Conservation (phyloP, 2,113 vertebrate genomes). For the Bungarus multicinctus region DNA sequence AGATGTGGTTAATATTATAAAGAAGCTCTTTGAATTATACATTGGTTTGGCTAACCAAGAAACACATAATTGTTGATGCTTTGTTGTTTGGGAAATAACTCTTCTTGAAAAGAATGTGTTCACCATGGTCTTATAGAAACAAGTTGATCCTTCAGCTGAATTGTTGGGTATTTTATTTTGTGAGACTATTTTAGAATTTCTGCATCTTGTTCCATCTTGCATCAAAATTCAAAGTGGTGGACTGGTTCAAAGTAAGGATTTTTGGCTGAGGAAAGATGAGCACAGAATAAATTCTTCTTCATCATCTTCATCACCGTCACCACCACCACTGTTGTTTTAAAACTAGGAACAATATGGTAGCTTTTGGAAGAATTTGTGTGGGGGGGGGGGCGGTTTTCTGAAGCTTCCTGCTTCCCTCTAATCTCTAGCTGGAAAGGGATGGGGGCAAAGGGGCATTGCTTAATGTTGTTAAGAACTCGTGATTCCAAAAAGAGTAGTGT, state of each 20-base stretch:
- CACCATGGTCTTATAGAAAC: background rate
- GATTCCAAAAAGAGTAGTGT: conserved; percentile 64
- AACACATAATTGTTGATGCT: background rate
- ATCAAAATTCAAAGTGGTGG: background rate
- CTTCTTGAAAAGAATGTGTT: background rate
- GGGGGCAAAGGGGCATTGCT: conserved; percentile 36
- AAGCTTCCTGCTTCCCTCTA: conserved; percentile 46
- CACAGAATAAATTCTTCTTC: background rate
- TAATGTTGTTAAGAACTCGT: conserved; percentile 59
- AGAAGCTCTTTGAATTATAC: background rate
- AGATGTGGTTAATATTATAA: background rate
- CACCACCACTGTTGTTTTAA: background rate
- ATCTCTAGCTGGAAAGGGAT: conserved; percentile 43
- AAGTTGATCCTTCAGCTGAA: background rate
- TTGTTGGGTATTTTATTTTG: background rate
- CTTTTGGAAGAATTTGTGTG: background rate
- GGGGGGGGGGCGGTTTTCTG: background rate
- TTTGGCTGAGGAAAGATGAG: accelerated
- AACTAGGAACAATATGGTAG: background rate
- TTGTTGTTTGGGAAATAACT: background rate
- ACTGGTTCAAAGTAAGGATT: background rate
- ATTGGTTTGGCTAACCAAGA: background rate
- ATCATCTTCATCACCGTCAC: background rate
- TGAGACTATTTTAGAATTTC: background rate
- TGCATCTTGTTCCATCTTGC: background rate